A percentile compares a stretch with the other conserved stretches of the same genome.
Conservation (phyloP, 2,113 vertebrate species). For the Neomonachus schauinslandi region DNA sequence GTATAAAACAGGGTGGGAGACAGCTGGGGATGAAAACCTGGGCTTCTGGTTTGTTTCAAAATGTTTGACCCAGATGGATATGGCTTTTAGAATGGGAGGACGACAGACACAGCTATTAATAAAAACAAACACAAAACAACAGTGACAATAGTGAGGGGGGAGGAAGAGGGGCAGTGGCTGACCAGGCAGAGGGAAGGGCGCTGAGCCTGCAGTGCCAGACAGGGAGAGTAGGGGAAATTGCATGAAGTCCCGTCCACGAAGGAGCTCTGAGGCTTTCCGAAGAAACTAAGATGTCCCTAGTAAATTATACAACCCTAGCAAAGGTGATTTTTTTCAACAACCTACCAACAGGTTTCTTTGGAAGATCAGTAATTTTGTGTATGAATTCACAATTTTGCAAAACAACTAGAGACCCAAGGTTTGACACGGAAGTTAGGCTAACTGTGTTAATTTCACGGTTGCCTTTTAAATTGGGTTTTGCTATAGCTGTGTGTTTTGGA, state of each 20-base stretch:
- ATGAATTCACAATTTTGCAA: slow-evolving; percentile 49
- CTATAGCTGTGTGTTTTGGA: neutral
- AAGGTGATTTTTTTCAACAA: slow-evolving; percentile 42
- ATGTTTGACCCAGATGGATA: slow-evolving; percentile 69
- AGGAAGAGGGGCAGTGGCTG: slow-evolving; percentile 9
- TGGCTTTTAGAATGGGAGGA: slow-evolving; percentile 51
- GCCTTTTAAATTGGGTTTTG: slow-evolving; percentile 17
- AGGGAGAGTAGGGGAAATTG: neutral
- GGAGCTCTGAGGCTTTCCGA: neutral
- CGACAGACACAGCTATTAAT: slow-evolving; percentile 49
- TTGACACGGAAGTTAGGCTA: slow-evolving; percentile 18
- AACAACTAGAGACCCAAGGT: slow-evolving; percentile 8
- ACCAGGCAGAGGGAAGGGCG: neutral
- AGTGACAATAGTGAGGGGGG: neutral
- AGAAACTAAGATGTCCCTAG: neutral
- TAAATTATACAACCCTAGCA: neutral
- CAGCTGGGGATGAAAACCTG: slow-evolving; percentile 65
- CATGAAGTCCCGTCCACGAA: neutral
- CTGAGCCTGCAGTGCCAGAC: neutral
- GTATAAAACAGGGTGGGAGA: slow-evolving; percentile 45
- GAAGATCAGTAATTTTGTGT: slow-evolving; percentile 69
- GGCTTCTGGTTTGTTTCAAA: slow-evolving; percentile 81
- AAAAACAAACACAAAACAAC: slow-evolving; percentile 52
- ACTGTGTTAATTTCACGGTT: neutral
- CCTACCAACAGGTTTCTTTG: slow-evolving; percentile 81